phyloP scores from a whole-genome alignment of 2,797 vertebrate genomes.

The Poeciliopsis gracilis region DNA sequence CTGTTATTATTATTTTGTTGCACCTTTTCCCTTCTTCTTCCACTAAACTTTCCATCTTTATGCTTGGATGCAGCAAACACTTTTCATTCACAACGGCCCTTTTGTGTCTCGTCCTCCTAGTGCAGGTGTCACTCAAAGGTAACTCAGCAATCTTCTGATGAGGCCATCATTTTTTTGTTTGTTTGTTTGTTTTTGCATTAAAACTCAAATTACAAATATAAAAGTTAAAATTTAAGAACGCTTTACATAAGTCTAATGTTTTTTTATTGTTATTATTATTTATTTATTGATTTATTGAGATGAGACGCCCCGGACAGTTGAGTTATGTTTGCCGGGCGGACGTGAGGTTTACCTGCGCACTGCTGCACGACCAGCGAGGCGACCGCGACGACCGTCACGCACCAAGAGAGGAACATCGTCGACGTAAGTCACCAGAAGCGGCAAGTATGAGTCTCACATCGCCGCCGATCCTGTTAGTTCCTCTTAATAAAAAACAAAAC shows the following conservation, averaged over 20 bases:
- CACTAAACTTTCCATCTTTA: not conserved
- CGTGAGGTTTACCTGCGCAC: constrained; percentile 52
- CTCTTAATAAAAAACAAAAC: constrained; percentile 9
- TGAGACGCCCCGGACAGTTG: not conserved
- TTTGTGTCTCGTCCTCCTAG: not conserved
- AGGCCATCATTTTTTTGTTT: not conserved
- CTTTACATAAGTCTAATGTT: not conserved
- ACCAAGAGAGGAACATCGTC: constrained; percentile 47
- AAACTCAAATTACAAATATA: not conserved
- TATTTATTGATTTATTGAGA: not conserved
- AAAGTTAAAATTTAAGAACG: not conserved
- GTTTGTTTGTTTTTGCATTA: not conserved
- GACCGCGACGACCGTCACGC: constrained; percentile 31
- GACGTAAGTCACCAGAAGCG: constrained; percentile 36
- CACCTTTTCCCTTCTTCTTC: not conserved
- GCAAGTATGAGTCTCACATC: constrained; percentile 30
- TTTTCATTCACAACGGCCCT: not conserved
- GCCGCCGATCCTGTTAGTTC: not conserved
- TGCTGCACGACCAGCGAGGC: constrained; percentile 49
- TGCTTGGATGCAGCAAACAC: not conserved
- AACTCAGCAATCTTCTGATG: not conserved
- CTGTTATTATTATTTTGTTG: not conserved
- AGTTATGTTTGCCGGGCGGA: not conserved
- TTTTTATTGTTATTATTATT: not conserved
- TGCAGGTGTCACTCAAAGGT: not conserved